These are phyloP conservation scores for Elaphurus davidianus DNA, from an alignment of 2,113 vertebrate species.

Conservation along the genomic window DNA sequence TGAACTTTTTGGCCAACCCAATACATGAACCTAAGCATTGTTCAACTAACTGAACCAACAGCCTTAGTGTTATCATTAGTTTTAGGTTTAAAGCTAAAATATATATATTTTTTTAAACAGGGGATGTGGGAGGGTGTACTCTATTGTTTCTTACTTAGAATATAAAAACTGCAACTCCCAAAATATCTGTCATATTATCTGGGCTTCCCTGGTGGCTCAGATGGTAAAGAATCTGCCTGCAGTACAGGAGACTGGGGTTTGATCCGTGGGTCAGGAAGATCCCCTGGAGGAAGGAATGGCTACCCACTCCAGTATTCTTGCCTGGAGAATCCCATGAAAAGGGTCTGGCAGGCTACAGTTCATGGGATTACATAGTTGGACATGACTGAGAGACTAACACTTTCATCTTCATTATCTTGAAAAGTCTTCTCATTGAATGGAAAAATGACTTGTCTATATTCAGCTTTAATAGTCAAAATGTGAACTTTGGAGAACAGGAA, in stretches of 20 bases:
- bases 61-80: not conserved
- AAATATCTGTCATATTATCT: not conserved
- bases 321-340: not conserved
- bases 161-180: not conserved
- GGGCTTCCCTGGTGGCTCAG: not conserved
- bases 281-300: not conserved
- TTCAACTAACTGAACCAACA: not conserved
- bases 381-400: not conserved
- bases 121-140: not conserved
- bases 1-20: not conserved
- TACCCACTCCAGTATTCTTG: not conserved
- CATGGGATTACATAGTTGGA: not conserved
- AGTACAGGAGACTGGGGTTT: not conserved
- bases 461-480: not conserved
- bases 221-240: not conserved
- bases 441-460: not conserved
- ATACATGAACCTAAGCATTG: not conserved
- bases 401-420: not conserved
- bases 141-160: not conserved
- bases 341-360: not conserved
- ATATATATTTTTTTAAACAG: not conserved
- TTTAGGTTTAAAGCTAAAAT: not conserved
- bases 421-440: not conserved
- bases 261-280: not conserved
- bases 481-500: not conserved